These are phyloP conservation scores for Grallaria varia DNA, from an alignment of 2,113 vertebrate species.

Conservation along the genomic window DNA sequence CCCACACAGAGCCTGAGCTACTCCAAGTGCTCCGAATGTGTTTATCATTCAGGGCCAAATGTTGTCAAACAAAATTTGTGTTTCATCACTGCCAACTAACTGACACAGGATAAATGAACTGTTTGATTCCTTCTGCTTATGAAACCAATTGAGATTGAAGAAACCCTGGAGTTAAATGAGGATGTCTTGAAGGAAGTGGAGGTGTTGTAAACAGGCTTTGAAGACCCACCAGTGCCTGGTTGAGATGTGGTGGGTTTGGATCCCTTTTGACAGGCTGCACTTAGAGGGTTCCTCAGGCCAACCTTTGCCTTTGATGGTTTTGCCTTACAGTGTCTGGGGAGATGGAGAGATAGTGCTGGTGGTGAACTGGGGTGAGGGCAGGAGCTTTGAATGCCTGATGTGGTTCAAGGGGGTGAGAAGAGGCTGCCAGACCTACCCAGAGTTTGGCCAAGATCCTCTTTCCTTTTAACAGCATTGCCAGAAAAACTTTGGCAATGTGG, in stretches of 20 bases:
- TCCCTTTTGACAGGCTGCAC: rapidly evolving
- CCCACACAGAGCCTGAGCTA: background rate
- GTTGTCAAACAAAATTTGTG: background rate
- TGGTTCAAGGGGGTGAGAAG: background rate
- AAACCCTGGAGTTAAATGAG: background rate
- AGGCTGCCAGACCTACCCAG: background rate
- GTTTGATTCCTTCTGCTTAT: background rate
- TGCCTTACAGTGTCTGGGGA: background rate
- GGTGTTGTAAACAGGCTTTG: background rate
- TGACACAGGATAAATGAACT: background rate
- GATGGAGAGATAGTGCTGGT: background rate
- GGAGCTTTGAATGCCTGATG: background rate
- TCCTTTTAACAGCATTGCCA: background rate
- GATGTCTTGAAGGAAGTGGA: background rate
- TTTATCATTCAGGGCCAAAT: background rate
- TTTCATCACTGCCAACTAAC: background rate
- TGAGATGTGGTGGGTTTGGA: background rate
- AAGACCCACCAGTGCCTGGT: rapidly evolving
- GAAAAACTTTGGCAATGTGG: background rate
- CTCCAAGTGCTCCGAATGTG: background rate
- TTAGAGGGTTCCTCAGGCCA: background rate
- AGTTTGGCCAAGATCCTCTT: background rate
- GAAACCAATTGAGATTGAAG: background rate
- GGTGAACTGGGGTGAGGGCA: background rate
- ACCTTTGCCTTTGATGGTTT: background rate